Evolutionary conservation across 2,113 vertebrate species (phyloP), one percentile per base, ranked within the genome.

Genomic region (Dolichotis patagonum): DNA sequence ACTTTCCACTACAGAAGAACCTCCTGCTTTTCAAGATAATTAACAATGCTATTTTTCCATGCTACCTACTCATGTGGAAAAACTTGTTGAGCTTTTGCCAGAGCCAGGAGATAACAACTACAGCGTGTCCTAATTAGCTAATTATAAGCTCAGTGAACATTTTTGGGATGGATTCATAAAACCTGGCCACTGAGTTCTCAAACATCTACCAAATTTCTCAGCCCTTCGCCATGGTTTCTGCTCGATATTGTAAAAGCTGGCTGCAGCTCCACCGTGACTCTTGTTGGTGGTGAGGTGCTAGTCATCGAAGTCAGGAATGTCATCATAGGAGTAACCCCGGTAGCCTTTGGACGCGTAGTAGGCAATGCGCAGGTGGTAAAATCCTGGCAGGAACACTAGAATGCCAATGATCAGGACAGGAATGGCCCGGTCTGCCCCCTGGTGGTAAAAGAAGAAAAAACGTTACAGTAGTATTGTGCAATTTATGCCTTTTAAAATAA

Each of bases 221-320:
- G 91, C 49, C n/a, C 35, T 7, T 12, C 3, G 73, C 58, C 16
- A 24, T 0, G 89, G 93, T 71, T 67, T 63, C 54, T 1, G 52
- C 17, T 69, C 65, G 35, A 0, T 10, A 75, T 82, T 92, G 5
- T 19, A 73, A 69, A 19, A 16, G 0, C 63, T 90, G 46, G 52
- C 52, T 49, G 85, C 54, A 49, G 94, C 92, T 9, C 56, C 95
- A 78, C 41, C 78, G 63, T 65, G 60, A 88, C n/a, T 94, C 77
- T 71, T 77, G 81, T 93, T 63, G 28, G 62, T 43, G 78, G 30
- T 54, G 58, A 63, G 2, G 0, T 17, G 0, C 99, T 99, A 99
- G 90, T 99, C 99, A 86, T 99, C 99, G 41, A 99, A 99, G 96
- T 99, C 99, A 2, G 99, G 99, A 97, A 99, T 99, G 96, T 99